Evolutionary conservation across 2,113 vertebrate species (phyloP), one percentile per base, ranked within the genome.

Genomic region (Ifrita kowaldi): DNA sequence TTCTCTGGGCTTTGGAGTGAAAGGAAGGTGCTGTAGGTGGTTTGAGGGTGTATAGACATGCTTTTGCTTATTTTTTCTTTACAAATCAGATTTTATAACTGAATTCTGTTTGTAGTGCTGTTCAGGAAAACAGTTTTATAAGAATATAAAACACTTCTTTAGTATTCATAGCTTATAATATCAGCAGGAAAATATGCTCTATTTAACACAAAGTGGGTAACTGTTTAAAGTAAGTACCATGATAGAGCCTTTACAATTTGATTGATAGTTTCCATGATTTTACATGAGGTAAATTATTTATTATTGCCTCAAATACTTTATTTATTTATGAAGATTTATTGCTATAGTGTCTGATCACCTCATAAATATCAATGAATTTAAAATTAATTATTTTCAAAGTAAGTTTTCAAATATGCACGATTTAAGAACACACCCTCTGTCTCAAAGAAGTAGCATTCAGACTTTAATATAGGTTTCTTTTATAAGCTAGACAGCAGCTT

Each of bases 401-500:
- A 1, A 24, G 77, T 88, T 91, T 88, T 44, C 55, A 84, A 90
- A 63, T 44, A 63, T 44, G 22, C 52, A 33, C 0, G 10, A 37
- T n/a, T 71, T 83, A 81, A 80, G 73, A 89, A 67, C 39, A 18
- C 42, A 56, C 17, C 16, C 50, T 84, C 67, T 67, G 32, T 78
- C 65, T 82, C 75, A 84, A 74, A 87, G 87, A 46, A 77, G 46
- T 60, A 77, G 35, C 13, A 0, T 73, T 91, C 59, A 81, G 90
- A 50, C 80, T 70, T 86, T 37, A 91, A 70, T 93, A 77, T 42
- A 83, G 35, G 55, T 92, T 93, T 94, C 71, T 59, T 86, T 91
- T 88, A 85, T 93, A 77, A 96, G 70, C 85, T 86, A 91, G 68
- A 81, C 82, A 92, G 63, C 82, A 94, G 52, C 68, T 86, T 77